Percentiles rank a stretch among this genome's conserved stretches.
Conservation (phyloP, 2,113 vertebrate genomes). For the Myrmophylax atrothorax region DNA sequence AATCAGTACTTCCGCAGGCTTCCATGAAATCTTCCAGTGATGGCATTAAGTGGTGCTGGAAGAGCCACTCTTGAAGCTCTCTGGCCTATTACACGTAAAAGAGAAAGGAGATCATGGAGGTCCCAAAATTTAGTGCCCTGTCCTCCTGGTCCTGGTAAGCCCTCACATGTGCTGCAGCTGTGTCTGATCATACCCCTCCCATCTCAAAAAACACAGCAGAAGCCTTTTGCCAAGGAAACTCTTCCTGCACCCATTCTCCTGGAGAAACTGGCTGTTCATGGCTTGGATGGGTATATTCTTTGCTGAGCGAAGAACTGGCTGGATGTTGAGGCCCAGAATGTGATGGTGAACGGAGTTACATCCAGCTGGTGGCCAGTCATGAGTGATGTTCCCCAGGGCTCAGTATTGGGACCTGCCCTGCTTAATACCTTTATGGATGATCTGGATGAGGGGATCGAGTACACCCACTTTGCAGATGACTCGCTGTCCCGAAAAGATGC, state of each 20-base stretch:
- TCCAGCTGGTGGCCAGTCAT: fast-evolving
- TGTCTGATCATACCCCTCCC: fast-evolving
- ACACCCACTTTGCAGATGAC: neutral
- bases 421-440: neutral
- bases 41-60: neutral
- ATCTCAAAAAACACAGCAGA: neutral
- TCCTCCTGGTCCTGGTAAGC: neutral
- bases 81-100: neutral
- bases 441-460: neutral
- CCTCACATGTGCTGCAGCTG: fast-evolving
- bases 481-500: neutral
- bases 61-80: neutral
- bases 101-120: neutral
- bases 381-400: neutral
- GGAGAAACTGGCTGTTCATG: neutral
- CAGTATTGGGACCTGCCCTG: neutral
- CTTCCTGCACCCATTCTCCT: neutral
- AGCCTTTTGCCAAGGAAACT: neutral
- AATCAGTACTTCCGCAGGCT: conserved; percentile 20
- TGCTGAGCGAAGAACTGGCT: neutral
- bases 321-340: neutral
- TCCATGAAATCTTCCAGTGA: neutral
- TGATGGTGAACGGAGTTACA: neutral
- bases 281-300: neutral
- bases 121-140: neutral